Base-by-base conservation (phyloP, 2,113 vertebrate genomes). In the Coptodon bakossiorum region DNA sequence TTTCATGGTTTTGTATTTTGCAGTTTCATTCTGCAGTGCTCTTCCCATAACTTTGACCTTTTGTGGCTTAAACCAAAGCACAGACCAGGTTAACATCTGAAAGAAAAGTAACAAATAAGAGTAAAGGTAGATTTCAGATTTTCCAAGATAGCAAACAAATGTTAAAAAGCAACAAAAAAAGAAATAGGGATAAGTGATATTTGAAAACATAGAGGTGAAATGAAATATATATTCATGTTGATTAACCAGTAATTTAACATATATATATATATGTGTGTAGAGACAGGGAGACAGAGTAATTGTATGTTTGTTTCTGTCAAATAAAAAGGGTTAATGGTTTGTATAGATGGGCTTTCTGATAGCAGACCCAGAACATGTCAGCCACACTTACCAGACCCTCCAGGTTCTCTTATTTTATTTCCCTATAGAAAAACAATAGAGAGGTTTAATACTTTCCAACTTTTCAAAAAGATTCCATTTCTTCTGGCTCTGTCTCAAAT, bases 1-100 rank as follows among this genome's bases (percentile, higher is more conserved):
- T 89, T 78, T 36, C 45, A 57, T 82, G 22, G 13, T 38, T 76
- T 9, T 12, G 9, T 68, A 68, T 22, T 68, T 17, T 29, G 38
- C 40, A 45, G 1, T 73, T 45, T 19, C 48, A 29, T 76, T 76
- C 14, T 50, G 43, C 71, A 76, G 27, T 50, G 71, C 9, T 12
- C 16, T 29, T 76, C 16, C 71, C 1, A 45, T 76, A 76, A 48
- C 43, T 45, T 48, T 76, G 24, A 11, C 4, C 40, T 48, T 76
- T 29, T 76, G 16, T 45, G 14, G 22, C 68, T 45, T 45, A 73
- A 45, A 73, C 40, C 40, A 45, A 45, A 73, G 40, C 5, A 17
- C 68, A 27, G 40, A 73, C 22, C 8, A 27, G 40, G 14, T 7
- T 11, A 45, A 73, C 68, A 27, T 36, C 2, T 22, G n/a, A 56